Evolutionary conservation across 2,113 vertebrate species (phyloP).

Genomic region (Bettongia penicillata): DNA sequence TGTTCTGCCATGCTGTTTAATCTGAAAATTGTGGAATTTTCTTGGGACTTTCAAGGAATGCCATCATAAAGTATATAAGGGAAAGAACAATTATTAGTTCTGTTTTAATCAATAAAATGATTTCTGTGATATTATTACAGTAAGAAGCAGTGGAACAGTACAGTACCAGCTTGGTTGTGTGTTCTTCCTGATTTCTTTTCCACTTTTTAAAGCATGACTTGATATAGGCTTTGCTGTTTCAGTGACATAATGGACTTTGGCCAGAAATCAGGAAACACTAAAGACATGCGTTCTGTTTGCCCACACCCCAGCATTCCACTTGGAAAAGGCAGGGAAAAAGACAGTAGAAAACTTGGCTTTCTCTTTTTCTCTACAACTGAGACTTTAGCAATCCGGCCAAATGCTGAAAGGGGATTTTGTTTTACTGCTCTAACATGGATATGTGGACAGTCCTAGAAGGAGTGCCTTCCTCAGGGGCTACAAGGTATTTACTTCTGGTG

Average conservation of each 20-base stretch:
- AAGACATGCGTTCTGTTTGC: slow-evolving; percentile 27
- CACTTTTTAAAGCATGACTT: slow-evolving; percentile 47
- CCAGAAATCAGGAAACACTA: slow-evolving; percentile 69
- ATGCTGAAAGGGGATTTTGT: not conserved
- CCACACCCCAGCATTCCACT: slow-evolving; percentile 61
- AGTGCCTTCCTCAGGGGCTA: not conserved
- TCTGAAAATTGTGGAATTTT: not conserved
- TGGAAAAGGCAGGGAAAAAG: slow-evolving; percentile 62
- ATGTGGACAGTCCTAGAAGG: not conserved
- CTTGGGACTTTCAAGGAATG: not conserved
- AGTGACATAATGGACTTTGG: slow-evolving; percentile 33
- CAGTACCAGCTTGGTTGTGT: not conserved
- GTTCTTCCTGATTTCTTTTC: slow-evolving; percentile 42
- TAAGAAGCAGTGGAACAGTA: not conserved
- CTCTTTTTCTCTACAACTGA: slow-evolving; percentile 29
- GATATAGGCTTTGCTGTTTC: slow-evolving; percentile 38
- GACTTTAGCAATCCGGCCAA: not conserved
- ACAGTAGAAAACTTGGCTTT: not conserved
- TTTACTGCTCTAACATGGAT: not conserved
- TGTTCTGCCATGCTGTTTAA: not conserved
- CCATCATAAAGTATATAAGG: not conserved
- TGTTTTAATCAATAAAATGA: not conserved
- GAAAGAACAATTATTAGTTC: not conserved
- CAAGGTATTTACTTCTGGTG: not conserved
- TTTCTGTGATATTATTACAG: not conserved